phyloP scores from a whole-genome alignment of 2,113 vertebrate genomes.

The Trichechus manatus region DNA sequence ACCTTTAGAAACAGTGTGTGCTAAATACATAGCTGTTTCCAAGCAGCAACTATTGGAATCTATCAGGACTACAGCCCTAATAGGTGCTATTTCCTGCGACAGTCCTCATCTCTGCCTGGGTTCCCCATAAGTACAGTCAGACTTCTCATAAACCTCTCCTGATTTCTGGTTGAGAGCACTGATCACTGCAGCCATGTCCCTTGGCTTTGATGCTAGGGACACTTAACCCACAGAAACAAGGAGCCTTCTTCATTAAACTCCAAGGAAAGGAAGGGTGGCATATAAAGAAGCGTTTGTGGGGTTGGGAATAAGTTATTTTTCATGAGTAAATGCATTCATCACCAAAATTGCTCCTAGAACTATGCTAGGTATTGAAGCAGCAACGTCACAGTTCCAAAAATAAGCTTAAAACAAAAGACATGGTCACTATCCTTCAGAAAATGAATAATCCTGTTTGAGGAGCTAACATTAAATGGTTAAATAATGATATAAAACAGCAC shows the following conservation, averaged over 20 bases:
- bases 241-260: conserved; percentile 69
- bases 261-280: not conserved
- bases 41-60: not conserved
- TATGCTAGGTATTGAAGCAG: not conserved
- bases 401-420: conserved; percentile 29
- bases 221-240: conserved; percentile 57
- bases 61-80: not conserved
- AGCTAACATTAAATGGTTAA: not conserved
- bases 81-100: fast-evolving
- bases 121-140: not conserved
- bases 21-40: not conserved
- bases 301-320: conserved; percentile 69
- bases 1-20: not conserved
- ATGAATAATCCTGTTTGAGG: not conserved
- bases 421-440: not conserved
- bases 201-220: conserved; percentile 19
- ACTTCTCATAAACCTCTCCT: not conserved
- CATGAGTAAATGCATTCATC: conserved; percentile 68
- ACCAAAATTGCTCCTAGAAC: conserved; percentile 64
- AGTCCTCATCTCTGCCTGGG: not conserved
- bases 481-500: not conserved
- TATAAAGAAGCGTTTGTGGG: conserved; percentile 75
- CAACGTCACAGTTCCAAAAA: not conserved
- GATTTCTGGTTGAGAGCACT: not conserved
- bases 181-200: not conserved